Evolutionary conservation across 2,797 vertebrate species (phyloP).

Genomic region (Champsocephalus esox): DNA sequence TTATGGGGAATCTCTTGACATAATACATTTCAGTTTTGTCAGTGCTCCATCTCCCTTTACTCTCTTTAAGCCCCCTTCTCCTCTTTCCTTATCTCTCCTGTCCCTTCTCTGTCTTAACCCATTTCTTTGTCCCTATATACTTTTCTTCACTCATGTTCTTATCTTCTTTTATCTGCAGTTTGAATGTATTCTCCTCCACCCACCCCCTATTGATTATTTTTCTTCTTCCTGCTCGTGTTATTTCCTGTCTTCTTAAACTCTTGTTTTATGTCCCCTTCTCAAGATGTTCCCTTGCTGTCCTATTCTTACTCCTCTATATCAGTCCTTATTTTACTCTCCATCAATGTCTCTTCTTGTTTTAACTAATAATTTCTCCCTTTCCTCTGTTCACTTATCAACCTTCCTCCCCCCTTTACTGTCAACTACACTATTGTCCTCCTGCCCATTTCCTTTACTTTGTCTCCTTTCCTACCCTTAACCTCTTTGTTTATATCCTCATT

Average conservation of each 20-base stretch:
- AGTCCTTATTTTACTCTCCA: not conserved
- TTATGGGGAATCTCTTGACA: too few species aligned
- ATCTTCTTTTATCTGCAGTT: not conserved
- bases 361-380: not conserved
- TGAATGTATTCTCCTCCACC: slow-evolving; percentile 1
- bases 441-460: not conserved
- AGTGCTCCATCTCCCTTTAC: not conserved
- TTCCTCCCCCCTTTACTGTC: not conserved
- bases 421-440: not conserved
- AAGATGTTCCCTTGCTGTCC: not conserved
- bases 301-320: not conserved
- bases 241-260: not conserved
- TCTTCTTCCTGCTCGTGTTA: not conserved
- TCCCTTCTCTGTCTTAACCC: not conserved
- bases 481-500: not conserved
- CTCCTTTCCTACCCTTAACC: not conserved
- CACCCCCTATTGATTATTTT: not conserved
- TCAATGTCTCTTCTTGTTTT: not conserved
- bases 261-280: not conserved
- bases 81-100: not conserved
- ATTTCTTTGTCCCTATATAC: not conserved
- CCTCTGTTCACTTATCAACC: not conserved
- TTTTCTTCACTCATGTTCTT: not conserved
- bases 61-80: not conserved
- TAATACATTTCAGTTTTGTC: too few species aligned